A percentile compares a stretch with the other conserved stretches of the same genome.
These are phyloP conservation scores for Mythimna vitellina DNA, from an alignment of 2,888 invertebrate species.

Conservation along the genomic window DNA sequence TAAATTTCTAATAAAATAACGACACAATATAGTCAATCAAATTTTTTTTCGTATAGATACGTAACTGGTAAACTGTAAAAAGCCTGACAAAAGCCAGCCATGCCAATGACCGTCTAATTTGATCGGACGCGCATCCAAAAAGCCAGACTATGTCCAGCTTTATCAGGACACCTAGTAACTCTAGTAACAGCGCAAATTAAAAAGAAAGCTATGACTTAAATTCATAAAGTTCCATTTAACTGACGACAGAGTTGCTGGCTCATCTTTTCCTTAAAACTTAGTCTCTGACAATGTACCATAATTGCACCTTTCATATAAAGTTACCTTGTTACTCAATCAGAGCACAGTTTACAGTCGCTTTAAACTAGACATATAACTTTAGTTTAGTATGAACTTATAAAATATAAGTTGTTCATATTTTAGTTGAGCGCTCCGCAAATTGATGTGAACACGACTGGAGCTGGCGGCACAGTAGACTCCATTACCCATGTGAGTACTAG, in stretches of 20 bases:
- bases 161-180: background rate
- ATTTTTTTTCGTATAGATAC: background rate
- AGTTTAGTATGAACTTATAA: background rate
- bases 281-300: too few relatives aligned
- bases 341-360: background rate
- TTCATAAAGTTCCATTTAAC: background rate
- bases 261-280: too few relatives aligned
- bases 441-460: conserved; percentile 12
- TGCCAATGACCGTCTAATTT: background rate
- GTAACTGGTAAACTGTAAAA: background rate
- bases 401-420: background rate
- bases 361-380: background rate
- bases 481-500: conserved; percentile 29
- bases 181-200: background rate
- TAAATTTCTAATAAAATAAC: background rate
- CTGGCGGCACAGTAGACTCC: conserved; percentile 27
- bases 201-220: background rate
- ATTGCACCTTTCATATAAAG: too few relatives aligned
- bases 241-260: background rate
- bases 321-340: too few relatives aligned
- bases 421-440: background rate
- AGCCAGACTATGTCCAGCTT: background rate
- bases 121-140: background rate
- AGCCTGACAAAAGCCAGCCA: background rate
- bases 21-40: background rate